Evolutionary conservation across 2,797 vertebrate species (phyloP).

Genomic region (Lithobates sylvaticus): DNA sequence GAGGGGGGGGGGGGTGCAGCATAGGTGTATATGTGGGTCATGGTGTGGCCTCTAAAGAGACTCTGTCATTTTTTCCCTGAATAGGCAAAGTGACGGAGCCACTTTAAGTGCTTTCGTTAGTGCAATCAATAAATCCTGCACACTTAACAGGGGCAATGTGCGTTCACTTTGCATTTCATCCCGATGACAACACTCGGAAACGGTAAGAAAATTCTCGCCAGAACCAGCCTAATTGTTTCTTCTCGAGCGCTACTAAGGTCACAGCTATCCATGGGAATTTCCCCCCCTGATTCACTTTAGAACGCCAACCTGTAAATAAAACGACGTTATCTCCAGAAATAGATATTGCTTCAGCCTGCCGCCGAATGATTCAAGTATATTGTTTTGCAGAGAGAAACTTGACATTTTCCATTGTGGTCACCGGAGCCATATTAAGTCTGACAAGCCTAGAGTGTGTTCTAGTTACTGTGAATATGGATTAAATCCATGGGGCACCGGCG

Average conservation of each 20-base stretch:
- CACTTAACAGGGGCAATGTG: too few relatives aligned
- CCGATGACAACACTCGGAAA: background rate
- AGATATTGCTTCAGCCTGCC: background rate
- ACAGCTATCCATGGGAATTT: background rate
- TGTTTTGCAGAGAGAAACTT: conserved; percentile 2
- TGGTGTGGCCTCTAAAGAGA: too few relatives aligned
- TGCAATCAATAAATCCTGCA: too few relatives aligned
- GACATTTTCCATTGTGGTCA: conserved; percentile 24
- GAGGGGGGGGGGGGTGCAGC: too few relatives aligned
- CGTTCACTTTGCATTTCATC: background rate
- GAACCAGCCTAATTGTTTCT: background rate
- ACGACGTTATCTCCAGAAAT: conserved; percentile 1
- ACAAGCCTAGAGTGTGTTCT: conserved; percentile 14
- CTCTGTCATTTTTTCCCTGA: too few relatives aligned
- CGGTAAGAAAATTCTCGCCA: background rate
- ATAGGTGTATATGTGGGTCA: too few relatives aligned
- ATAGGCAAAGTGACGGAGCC: too few relatives aligned
- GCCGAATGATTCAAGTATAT: background rate
- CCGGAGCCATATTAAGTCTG: conserved; percentile 39
- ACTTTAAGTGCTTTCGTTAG: too few relatives aligned
- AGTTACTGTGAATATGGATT: conserved; percentile 25
- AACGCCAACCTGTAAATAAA: background rate
- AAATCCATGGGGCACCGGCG: conserved; percentile 4
- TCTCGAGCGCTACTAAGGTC: background rate
- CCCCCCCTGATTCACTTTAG: background rate